Percentiles rank a stretch among this genome's conserved stretches.
These are phyloP conservation scores for Lasioglossum calceatum DNA, from an alignment of 2,888 invertebrate genomes.

Conservation along the genomic window DNA sequence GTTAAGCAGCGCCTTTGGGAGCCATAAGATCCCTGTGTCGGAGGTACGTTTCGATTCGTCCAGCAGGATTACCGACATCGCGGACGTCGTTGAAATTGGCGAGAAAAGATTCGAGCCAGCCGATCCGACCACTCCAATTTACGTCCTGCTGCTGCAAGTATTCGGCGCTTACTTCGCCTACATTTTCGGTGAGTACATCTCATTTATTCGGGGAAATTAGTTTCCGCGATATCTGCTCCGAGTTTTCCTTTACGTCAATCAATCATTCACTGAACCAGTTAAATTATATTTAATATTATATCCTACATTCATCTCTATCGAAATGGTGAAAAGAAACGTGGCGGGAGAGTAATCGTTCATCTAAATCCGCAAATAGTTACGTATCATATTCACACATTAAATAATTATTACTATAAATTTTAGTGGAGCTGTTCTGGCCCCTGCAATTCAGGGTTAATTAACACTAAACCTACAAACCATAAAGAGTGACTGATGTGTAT, in stretches of 20 bases:
- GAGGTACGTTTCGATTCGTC: conserved; percentile 86
- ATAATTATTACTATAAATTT: too few relatives aligned
- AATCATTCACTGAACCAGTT: background rate
- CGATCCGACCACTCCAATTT: conserved; percentile 89
- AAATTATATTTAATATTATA: background rate
- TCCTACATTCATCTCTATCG: too few relatives aligned
- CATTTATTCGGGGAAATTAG: background rate
- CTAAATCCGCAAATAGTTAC: too few relatives aligned
- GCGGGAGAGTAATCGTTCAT: too few relatives aligned
- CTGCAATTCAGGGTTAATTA: background rate
- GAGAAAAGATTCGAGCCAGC: conserved; percentile 91
- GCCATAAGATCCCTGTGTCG: conserved; percentile 92
- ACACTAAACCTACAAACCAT: too few relatives aligned
- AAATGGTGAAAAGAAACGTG: too few relatives aligned
- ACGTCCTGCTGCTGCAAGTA: conserved; percentile 92
- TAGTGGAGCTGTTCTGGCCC: too few relatives aligned
- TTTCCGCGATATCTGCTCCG: background rate
- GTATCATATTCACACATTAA: too few relatives aligned
- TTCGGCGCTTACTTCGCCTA: conserved; percentile 94
- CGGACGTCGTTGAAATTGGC: conserved; percentile 90
- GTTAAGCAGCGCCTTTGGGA: conserved; percentile 90
- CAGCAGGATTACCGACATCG: conserved; percentile 87
- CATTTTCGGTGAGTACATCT: conserved; percentile 88
- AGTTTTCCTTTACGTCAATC: too few relatives aligned
- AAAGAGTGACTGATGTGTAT: too few relatives aligned